Evolutionary conservation across 2,888 invertebrate genomes (phyloP).

Genomic region (Mechanitis mazaeus): DNA sequence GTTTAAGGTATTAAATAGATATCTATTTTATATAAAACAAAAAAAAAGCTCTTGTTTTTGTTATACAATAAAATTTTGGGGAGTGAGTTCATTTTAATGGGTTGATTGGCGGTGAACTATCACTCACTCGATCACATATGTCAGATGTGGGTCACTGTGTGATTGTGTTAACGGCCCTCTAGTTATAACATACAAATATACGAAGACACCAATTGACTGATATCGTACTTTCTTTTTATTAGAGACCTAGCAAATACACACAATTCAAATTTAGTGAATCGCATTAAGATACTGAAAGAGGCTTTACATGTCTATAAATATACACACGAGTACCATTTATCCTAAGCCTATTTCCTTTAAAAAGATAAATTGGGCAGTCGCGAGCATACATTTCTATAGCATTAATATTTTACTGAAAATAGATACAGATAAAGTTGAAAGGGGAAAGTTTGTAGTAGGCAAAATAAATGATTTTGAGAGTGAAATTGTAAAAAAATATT

Average conservation of each 20-base stretch:
- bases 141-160: conserved; percentile 15
- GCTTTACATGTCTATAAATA: too few relatives aligned
- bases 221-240: background rate
- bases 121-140: conserved; percentile 18
- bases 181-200: background rate
- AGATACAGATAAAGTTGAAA: background rate
- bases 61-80: background rate
- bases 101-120: conserved; percentile 6
- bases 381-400: background rate
- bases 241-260: background rate
- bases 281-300: too few relatives aligned
- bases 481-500: conserved; percentile 16
- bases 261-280: too few relatives aligned
- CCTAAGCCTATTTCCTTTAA: too few relatives aligned
- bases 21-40: too few relatives aligned
- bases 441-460: background rate
- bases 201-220: conserved; percentile 1
- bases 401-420: background rate
- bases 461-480: conserved; percentile 9
- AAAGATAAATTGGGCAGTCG: too few relatives aligned
- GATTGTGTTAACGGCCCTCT: conserved; percentile 12
- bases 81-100: conserved; percentile 2
- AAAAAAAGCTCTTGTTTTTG: background rate
- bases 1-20: too few relatives aligned
- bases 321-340: too few relatives aligned